Evolutionary conservation across 2,113 vertebrate genomes (phyloP).

Genomic region (Carassius gibelio): DNA sequence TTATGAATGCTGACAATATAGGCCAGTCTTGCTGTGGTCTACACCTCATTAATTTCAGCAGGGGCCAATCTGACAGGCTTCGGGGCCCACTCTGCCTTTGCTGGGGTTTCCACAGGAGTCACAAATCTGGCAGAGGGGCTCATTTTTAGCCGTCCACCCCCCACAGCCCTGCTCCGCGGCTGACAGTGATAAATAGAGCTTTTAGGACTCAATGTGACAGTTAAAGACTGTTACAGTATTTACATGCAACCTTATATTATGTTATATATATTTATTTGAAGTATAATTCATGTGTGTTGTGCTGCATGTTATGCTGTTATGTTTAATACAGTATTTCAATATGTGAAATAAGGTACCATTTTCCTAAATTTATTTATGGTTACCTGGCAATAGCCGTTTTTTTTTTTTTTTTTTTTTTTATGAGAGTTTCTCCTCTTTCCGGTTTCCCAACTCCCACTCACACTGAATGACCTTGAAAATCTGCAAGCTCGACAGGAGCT

Average conservation of each 20-base stretch:
- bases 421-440: conserved; percentile 13
- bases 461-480: conserved; percentile 51
- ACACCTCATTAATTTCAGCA: conserved; percentile 58
- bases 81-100: conserved; percentile 29
- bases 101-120: conserved; percentile 48
- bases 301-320: background rate
- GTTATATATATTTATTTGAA: background rate
- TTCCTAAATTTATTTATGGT: conserved; percentile 29
- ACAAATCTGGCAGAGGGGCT: conserved; percentile 49
- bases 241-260: conserved; percentile 22
- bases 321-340: background rate
- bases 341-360: conserved; percentile 2
- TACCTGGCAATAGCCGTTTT: conserved; percentile 1
- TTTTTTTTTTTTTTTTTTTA: background rate
- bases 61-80: conserved; percentile 52
- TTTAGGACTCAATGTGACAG: conserved; percentile 51
- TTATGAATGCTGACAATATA: conserved; percentile 22
- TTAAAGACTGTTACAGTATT: conserved; percentile 53
- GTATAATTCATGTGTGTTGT: background rate
- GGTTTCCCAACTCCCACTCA: conserved; percentile 18
- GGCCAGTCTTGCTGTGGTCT: conserved; percentile 37
- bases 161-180: conserved; percentile 21
- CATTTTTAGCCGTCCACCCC: conserved; percentile 45
- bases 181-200: conserved; percentile 59
- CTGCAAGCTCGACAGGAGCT: conserved; percentile 32